A percentile compares a stretch with the other conserved stretches of the same genome.
Conservation (phyloP, 2,888 invertebrate genomes). For the Drosophila borealis region DNA sequence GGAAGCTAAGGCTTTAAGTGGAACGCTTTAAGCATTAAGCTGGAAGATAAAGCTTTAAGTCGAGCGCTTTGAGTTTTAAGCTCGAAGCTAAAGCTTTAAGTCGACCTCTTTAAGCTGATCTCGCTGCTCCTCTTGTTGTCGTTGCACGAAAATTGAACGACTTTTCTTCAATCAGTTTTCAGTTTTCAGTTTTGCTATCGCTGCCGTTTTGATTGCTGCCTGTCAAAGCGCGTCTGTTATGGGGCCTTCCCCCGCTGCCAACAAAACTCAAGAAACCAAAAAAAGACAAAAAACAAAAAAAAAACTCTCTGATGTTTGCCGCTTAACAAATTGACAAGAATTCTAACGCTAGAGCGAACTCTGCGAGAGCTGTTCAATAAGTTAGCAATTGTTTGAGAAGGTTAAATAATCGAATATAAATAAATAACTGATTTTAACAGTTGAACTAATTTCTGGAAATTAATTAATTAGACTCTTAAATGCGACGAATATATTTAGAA, state of each 20-base stretch:
- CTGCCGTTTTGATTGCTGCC: slow-evolving; percentile 61
- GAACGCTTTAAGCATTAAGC: slow-evolving; percentile 2
- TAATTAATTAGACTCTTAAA: too few relatives aligned
- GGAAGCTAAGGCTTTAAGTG: slow-evolving; percentile 12
- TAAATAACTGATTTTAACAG: background rate
- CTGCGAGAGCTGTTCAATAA: slow-evolving; percentile 35
- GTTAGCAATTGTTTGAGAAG: slow-evolving; percentile 1
- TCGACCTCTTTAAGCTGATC: slow-evolving; percentile 14
- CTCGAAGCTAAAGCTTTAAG: slow-evolving; percentile 1
- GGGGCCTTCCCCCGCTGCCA: slow-evolving; percentile 41
- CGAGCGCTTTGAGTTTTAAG: slow-evolving; percentile 18
- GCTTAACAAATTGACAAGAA: slow-evolving; percentile 77
- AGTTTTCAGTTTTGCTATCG: slow-evolving; percentile 53
- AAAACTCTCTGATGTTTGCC: slow-evolving; percentile 67
- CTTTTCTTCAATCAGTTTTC: slow-evolving; percentile 41
- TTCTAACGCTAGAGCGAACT: slow-evolving; percentile 53
- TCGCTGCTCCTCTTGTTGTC: background rate
- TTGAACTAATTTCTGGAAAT: background rate
- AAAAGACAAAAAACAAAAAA: slow-evolving; percentile 19
- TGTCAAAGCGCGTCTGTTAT: slow-evolving; percentile 34
- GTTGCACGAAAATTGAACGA: slow-evolving; percentile 24
- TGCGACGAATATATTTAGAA: too few relatives aligned
- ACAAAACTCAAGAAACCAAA: slow-evolving; percentile 48
- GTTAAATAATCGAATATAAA: background rate
- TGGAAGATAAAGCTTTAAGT: slow-evolving; percentile 1